Conservation (phyloP, 2,888 invertebrate species). For the Hypena proboscidalis region DNA sequence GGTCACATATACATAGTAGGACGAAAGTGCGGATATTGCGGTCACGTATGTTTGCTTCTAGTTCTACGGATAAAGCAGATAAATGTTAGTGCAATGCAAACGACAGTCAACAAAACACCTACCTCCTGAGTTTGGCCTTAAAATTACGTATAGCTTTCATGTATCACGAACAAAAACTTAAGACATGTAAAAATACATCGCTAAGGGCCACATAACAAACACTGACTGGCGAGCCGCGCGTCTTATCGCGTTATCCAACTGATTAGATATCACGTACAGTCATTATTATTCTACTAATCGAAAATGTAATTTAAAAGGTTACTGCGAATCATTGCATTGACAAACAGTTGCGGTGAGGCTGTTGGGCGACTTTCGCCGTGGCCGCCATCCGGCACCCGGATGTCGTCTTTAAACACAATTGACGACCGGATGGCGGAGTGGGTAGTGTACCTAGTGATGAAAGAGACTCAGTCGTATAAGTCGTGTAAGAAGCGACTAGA, state of each 20-base stretch:
- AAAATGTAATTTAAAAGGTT: conserved; percentile 56
- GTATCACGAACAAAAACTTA: conserved; percentile 14
- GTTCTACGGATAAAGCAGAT: not conserved
- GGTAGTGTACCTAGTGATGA: too few relatives aligned
- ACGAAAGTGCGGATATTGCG: too few relatives aligned
- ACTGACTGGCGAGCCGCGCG: conserved; percentile 56
- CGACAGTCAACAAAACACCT: conserved; percentile 9
- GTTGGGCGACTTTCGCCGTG: conserved; percentile 27
- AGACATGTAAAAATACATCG: conserved; percentile 43
- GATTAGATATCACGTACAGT: conserved; percentile 75
- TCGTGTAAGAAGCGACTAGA: too few relatives aligned
- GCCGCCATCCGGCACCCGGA: conserved; percentile 10
- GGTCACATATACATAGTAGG: too few relatives aligned
- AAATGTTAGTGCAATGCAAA: not conserved
- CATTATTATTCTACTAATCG: conserved; percentile 75
- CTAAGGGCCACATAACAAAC: conserved; percentile 59
- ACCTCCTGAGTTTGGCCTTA: conserved; percentile 33
- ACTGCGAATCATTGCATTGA: conserved; percentile 41
- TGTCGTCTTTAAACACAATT: too few relatives aligned
- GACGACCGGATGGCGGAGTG: too few relatives aligned
- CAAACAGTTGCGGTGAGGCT: conserved; percentile 14
- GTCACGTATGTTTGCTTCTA: not conserved
- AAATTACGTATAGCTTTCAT: conserved; percentile 34
- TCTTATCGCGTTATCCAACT: conserved; percentile 70
- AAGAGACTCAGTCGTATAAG: too few relatives aligned